A percentile compares a stretch with the other conserved stretches of the same genome.
phyloP scores from a whole-genome alignment of 2,113 vertebrate genomes.

The Micromys minutus region DNA sequence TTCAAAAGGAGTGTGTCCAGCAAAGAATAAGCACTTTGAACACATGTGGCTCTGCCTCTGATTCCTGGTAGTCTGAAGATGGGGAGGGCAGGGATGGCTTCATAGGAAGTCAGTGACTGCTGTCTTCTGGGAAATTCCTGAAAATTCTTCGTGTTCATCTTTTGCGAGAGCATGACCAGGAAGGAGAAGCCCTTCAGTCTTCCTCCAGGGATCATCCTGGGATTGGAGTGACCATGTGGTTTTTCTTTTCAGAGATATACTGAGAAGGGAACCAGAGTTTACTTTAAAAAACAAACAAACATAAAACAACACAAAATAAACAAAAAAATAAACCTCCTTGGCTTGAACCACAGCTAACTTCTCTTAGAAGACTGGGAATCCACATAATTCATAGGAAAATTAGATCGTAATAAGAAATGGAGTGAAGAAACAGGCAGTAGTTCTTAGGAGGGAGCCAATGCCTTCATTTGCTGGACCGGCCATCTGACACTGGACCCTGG shows the following conservation, averaged over 20 bases:
- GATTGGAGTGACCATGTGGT: neutral
- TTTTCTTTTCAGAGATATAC: neutral
- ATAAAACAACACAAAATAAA: too few relatives aligned
- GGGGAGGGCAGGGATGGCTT: neutral
- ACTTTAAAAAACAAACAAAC: neutral
- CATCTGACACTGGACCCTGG: neutral
- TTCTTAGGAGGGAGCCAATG: neutral
- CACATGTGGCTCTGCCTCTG: neutral
- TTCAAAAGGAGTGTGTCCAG: neutral
- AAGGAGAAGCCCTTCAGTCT: neutral
- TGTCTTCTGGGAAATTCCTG: constrained; percentile 68
- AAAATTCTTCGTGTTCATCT: neutral
- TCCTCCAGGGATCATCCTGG: neutral
- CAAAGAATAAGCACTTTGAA: neutral
- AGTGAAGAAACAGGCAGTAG: neutral
- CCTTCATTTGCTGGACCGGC: neutral
- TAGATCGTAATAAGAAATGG: neutral
- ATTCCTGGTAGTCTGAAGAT: constrained; percentile 7
- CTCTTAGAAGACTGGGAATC: neutral
- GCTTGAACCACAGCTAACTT: neutral
- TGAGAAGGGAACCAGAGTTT: neutral
- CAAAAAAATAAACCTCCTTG: neutral
- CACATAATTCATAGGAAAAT: constrained; percentile 15
- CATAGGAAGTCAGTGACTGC: constrained; percentile 21
- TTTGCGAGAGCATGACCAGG: neutral